Percentiles rank a stretch among this genome's conserved stretches.
These are phyloP conservation scores for Psittacula echo DNA, from an alignment of 2,797 vertebrate species.

Conservation along the genomic window DNA sequence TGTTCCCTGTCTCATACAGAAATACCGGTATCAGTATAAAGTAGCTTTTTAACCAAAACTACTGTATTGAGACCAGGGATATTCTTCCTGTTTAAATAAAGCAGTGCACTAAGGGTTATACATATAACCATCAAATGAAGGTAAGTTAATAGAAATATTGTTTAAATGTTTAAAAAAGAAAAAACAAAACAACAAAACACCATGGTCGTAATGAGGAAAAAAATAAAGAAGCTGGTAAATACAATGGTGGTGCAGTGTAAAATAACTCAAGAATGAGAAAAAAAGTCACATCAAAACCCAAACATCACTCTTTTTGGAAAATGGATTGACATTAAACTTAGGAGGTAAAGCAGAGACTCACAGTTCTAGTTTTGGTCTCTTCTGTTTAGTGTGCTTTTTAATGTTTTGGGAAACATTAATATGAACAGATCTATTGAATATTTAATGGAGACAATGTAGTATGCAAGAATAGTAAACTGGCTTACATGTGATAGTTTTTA, in stretches of 20 bases:
- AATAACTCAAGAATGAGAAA: neutral
- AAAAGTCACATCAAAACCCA: neutral
- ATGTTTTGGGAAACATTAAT: neutral
- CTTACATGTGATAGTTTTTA: neutral
- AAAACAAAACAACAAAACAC: neutral
- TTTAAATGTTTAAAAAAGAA: neutral
- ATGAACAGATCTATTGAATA: neutral
- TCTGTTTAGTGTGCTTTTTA: neutral
- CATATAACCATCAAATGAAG: neutral
- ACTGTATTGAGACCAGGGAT: neutral
- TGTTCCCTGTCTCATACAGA: neutral
- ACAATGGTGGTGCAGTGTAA: neutral
- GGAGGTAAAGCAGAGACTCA: neutral
- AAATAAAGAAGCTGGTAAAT: neutral
- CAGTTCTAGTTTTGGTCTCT: neutral
- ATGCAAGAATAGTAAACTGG: neutral
- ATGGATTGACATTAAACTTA: neutral
- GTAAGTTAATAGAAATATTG: neutral
- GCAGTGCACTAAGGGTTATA: neutral
- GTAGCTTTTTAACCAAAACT: neutral
- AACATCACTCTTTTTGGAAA: neutral
- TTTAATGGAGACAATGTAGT: neutral
- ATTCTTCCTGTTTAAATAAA: neutral
- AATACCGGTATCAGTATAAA: rapidly evolving
- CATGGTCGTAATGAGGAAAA: neutral